Conservation (phyloP, 1,140 invertebrate species). For the Drusus annulatus region DNA sequence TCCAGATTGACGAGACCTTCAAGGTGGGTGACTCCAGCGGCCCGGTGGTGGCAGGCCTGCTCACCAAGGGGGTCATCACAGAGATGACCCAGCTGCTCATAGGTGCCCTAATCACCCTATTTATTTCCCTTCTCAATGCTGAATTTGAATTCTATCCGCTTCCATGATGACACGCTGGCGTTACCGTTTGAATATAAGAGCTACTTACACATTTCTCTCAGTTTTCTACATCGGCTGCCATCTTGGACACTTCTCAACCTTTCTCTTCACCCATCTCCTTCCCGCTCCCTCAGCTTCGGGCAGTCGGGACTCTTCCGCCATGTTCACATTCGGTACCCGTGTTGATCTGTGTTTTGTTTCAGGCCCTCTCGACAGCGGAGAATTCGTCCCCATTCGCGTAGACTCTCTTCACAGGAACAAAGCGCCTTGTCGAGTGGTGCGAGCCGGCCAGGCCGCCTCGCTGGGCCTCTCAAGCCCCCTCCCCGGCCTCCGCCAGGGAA, state of each 20-base stretch:
- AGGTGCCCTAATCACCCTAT: too few species aligned
- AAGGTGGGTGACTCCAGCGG: conserved; percentile 79
- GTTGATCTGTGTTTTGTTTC: background rate
- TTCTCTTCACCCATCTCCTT: too few species aligned
- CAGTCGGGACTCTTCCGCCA: background rate
- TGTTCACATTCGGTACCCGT: too few species aligned
- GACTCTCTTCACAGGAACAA: conserved; percentile 93
- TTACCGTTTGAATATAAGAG: too few species aligned
- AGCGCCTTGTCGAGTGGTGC: conserved; percentile 87
- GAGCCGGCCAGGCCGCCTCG: conserved; percentile 93
- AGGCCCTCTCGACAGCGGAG: conserved; percentile 89
- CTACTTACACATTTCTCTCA: too few species aligned
- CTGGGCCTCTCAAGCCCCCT: conserved; percentile 80
- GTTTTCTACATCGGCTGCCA: too few species aligned
- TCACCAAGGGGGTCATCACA: conserved; percentile 87
- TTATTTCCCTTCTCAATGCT: too few species aligned
- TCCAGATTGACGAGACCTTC: conserved; percentile 96
- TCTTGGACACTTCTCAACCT: too few species aligned
- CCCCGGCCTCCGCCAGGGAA: conserved; percentile 83
- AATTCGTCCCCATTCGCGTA: conserved; percentile 85
- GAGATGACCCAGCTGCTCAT: conserved; percentile 87
- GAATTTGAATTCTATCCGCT: too few species aligned
- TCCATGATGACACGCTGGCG: too few species aligned
- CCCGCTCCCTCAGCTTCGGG: too few species aligned
- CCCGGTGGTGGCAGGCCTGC: conserved; percentile 90